Conservation (phyloP, 2,113 vertebrate genomes). For the Hyperopisus bebe region DNA sequence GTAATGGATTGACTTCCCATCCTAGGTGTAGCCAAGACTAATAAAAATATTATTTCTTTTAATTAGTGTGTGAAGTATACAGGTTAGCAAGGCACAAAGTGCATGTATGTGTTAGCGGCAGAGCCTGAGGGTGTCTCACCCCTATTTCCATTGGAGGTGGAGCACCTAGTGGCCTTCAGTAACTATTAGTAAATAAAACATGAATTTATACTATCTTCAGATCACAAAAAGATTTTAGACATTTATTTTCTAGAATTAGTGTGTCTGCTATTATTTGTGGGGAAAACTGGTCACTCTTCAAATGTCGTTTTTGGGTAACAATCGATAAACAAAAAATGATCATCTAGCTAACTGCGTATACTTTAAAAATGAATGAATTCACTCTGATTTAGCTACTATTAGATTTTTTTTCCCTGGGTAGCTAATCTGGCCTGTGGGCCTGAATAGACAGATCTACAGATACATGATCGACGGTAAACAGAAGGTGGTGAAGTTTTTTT, state of each 20-base stretch:
- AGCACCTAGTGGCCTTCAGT: neutral
- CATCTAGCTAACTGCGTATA: neutral
- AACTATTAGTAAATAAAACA: too few species aligned
- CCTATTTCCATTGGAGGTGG: neutral
- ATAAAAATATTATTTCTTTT: neutral
- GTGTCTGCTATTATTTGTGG: neutral
- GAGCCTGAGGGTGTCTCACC: neutral
- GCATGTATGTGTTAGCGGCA: neutral
- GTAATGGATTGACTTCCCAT: neutral
- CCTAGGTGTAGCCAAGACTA: neutral
- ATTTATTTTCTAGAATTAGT: neutral
- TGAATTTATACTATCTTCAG: neutral
- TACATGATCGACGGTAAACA: slow-evolving; percentile 29
- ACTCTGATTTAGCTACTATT: neutral
- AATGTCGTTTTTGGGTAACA: neutral
- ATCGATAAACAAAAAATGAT: neutral
- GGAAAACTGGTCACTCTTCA: neutral
- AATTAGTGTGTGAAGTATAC: too few species aligned
- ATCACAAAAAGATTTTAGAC: neutral
- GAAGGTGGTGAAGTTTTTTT: slow-evolving; percentile 34
- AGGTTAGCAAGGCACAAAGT: too few species aligned
- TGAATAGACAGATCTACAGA: neutral
- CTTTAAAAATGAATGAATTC: neutral
- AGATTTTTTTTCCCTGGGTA: neutral
- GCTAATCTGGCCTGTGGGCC: neutral